These are phyloP conservation scores for Cybosia mesomella DNA, from an alignment of 2,888 invertebrate species.

Conservation along the genomic window DNA sequence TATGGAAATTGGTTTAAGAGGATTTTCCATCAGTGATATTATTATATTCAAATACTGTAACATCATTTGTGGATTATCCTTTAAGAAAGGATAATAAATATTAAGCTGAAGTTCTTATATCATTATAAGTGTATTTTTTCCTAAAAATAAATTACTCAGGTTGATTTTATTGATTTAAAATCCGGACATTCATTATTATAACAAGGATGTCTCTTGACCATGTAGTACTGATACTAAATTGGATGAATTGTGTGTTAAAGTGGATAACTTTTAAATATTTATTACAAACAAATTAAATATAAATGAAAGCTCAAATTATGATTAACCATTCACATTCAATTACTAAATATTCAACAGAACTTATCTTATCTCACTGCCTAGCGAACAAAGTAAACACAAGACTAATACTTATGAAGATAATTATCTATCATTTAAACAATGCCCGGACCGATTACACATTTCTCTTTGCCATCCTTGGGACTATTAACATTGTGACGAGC, in stretches of 20 bases:
- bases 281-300: background rate
- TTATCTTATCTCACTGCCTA: background rate
- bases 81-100: too few species aligned
- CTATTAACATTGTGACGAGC: background rate
- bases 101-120: background rate
- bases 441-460: background rate
- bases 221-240: background rate
- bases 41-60: too few species aligned
- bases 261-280: too few species aligned
- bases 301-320: background rate
- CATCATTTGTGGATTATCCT: too few species aligned
- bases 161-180: background rate
- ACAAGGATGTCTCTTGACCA: background rate
- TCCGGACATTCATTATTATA: background rate
- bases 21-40: too few species aligned
- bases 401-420: background rate
- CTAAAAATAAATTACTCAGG: background rate
- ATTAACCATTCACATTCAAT: background rate
- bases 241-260: too few species aligned
- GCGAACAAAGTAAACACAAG: slow-evolving; percentile 2
- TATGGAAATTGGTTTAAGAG: too few species aligned
- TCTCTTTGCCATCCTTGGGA: background rate
- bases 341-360: slow-evolving; percentile 1
- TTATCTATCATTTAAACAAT: slow-evolving; percentile 1
- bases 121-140: background rate